These are phyloP conservation scores for Bombylius major DNA, from an alignment of 2,888 invertebrate species.

Conservation along the genomic window DNA sequence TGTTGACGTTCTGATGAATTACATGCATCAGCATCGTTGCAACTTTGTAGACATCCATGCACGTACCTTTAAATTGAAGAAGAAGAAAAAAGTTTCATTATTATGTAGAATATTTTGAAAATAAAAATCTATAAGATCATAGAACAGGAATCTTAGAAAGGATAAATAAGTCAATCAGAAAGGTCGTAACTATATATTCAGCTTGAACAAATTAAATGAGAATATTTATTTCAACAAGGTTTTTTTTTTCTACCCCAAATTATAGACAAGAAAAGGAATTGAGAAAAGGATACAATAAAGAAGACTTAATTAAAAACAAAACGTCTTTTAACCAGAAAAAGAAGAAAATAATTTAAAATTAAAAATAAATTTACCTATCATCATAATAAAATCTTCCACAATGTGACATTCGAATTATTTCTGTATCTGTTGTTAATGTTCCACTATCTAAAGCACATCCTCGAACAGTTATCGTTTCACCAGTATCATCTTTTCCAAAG, in stretches of 20 bases:
- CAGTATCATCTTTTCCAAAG: slow-evolving; percentile 54
- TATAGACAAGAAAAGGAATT: too few relatives aligned
- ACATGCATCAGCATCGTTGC: slow-evolving; percentile 86
- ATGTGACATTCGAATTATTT: slow-evolving; percentile 93
- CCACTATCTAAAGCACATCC: slow-evolving; percentile 94
- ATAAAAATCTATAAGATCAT: too few relatives aligned
- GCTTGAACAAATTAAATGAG: too few relatives aligned
- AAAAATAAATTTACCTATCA: slow-evolving; percentile 46
- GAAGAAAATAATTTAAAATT: background rate
- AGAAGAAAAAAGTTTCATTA: slow-evolving; percentile 18
- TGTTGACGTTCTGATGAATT: slow-evolving; percentile 37
- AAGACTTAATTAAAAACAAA: too few relatives aligned
- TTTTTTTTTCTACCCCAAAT: too few relatives aligned
- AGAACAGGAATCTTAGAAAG: too few relatives aligned
- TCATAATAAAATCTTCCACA: slow-evolving; percentile 90
- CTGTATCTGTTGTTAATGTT: slow-evolving; percentile 88
- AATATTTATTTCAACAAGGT: too few relatives aligned
- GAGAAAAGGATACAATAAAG: too few relatives aligned
- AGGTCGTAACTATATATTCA: too few relatives aligned
- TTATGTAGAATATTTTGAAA: background rate
- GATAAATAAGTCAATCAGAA: too few relatives aligned
- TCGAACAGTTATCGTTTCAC: slow-evolving; percentile 72
- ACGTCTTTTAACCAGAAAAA: too few relatives aligned
- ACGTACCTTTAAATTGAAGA: slow-evolving; percentile 52
- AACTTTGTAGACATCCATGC: slow-evolving; percentile 87